Percentiles rank a stretch among this genome's conserved stretches.
Evolutionary conservation across 2,113 vertebrate species (phyloP).

Genomic region (Caranx melampygus): DNA sequence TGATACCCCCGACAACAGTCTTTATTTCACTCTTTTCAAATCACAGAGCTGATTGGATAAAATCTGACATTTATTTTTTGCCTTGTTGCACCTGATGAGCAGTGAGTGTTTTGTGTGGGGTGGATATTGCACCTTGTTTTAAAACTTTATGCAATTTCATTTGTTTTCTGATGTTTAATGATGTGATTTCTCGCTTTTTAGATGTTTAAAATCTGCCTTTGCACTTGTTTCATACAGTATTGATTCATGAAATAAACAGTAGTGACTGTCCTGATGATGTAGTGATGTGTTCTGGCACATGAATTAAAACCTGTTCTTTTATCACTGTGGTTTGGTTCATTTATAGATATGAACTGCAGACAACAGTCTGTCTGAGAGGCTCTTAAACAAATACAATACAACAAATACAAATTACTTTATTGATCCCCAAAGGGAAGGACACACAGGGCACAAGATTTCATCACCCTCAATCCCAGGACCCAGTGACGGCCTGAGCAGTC

Average conservation of each 20-base stretch:
- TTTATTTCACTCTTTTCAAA: not conserved
- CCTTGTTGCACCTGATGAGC: not conserved
- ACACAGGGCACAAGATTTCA: not conserved
- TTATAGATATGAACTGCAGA: not conserved
- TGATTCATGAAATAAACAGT: constrained; percentile 11
- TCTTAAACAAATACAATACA: not conserved
- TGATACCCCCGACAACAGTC: not conserved
- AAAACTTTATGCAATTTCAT: constrained; percentile 27
- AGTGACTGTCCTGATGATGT: constrained; percentile 28
- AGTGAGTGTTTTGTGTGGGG: not conserved
- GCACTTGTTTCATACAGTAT: constrained; percentile 56
- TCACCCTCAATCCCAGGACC: not conserved
- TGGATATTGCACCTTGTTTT: constrained; percentile 31
- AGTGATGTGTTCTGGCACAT: constrained; percentile 7
- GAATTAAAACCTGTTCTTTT: constrained; percentile 57
- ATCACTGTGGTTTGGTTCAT: not conserved
- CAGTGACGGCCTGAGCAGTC: not conserved
- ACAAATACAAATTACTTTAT: too few relatives aligned
- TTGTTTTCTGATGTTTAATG: not conserved
- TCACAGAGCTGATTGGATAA: not conserved
- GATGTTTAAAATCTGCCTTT: constrained; percentile 49
- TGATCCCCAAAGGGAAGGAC: not conserved
- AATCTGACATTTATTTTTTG: not conserved
- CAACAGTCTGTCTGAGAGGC: not conserved
- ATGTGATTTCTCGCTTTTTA: constrained; percentile 25